Evolutionary conservation across 2,888 invertebrate species (phyloP), one percentile per base, ranked within the genome.

Genomic region (Choristoneura rosaceana): DNA sequence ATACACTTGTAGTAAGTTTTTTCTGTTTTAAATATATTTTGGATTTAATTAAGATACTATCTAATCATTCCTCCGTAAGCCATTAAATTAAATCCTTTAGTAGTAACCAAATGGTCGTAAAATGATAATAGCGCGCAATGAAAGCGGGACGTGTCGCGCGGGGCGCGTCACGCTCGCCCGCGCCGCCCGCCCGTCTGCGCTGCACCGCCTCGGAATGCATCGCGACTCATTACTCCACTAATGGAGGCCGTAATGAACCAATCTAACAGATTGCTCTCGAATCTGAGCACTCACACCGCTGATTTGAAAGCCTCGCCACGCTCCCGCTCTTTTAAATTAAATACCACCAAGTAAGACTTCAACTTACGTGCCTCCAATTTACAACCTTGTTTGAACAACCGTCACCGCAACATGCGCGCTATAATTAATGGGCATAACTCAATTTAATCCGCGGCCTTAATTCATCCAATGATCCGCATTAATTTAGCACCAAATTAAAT

Each of bases 201-300:
- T 68, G 75, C 75, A 77, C 77, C 79, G 76, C 81, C 82, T 80
- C 87, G 82, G 82, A 87, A 86, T 93, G 90, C 91, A 93, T 91
- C 91, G 91, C 93, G 92, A 90, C 92, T 93, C 92, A 93, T 93
- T 92, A 93, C 92, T 93, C 82, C 86, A 88, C 91, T 92, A 93
- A 93, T 92, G 93, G 91, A 89, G 87, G 87, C 87, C 85, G 88
- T 92, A 92, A 93, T 93, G 92, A 93, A 91, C 92, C 92, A 93
- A 93, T 93, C 93, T 92, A 93, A 92, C 91, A 90, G 93, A 93
- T 93, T 93, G 93, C 92, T 90, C 91, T 90, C 88, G 87, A 92
- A 93, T 91, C 92, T 92, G 38, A 90, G 87, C 87, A 83, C 90
- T 87, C 86, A 86, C 87, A 87, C 86, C 85, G 85, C 90, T 92